Evolutionary conservation across 2,797 vertebrate genomes (phyloP).

Genomic region (Aulostomus chinensis): DNA sequence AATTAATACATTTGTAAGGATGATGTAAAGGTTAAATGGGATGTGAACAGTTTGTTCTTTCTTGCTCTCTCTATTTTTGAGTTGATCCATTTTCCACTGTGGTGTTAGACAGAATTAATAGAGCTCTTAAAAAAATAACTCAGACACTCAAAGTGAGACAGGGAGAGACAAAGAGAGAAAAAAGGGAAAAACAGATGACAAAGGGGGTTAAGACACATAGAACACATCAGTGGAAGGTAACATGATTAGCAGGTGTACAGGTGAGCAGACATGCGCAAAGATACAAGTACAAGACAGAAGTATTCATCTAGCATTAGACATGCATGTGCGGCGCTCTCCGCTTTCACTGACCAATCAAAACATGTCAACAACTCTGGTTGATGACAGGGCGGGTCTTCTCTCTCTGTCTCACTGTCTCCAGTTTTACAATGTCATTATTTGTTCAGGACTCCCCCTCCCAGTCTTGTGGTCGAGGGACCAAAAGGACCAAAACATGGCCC

Average conservation of each 20-base stretch:
- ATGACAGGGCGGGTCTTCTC: constrained; percentile 49
- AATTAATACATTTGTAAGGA: background rate
- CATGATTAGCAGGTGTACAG: no score
- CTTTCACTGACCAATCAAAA: constrained; percentile 39
- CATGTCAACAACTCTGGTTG: constrained; percentile 26
- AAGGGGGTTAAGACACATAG: no score
- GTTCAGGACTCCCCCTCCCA: constrained; percentile 65
- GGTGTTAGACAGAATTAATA: constrained; percentile 47
- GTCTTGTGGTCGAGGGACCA: constrained; percentile 71
- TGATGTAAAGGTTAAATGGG: background rate
- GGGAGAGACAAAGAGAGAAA: constrained; percentile 15
- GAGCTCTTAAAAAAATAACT: constrained; percentile 57
- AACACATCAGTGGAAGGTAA: no score
- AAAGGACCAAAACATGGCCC: constrained; percentile 66
- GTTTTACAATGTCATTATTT: constrained; percentile 76
- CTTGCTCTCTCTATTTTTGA: constrained; percentile 3
- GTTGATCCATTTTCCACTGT: constrained; percentile 46
- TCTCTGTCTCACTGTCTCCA: constrained; percentile 49
- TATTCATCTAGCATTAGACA: background rate
- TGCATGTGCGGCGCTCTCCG: background rate
- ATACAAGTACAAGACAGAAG: no score
- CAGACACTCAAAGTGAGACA: constrained; percentile 38
- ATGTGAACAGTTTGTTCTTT: constrained; percentile 13
- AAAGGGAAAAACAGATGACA: constrained; percentile 40
- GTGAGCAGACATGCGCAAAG: no score